phyloP scores from a whole-genome alignment of 2,888 invertebrate species.

The Ochropleura plecta region DNA sequence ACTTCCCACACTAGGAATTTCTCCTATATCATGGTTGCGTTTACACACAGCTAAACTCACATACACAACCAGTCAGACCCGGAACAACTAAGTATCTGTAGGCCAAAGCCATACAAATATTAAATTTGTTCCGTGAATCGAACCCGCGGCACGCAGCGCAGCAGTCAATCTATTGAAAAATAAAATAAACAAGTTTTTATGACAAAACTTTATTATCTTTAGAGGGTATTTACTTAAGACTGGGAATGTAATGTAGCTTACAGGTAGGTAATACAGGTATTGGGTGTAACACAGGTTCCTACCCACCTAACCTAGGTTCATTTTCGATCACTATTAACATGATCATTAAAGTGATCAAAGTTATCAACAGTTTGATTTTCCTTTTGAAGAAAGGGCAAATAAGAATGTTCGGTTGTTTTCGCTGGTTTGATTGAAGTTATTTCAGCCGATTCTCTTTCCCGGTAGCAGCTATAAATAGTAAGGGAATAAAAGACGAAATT shows the following conservation, averaged over 20 bases:
- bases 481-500: conserved; percentile 77
- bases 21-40: no score
- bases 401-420: background rate
- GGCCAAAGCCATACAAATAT: no score
- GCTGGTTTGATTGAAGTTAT: background rate
- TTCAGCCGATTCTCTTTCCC: conserved; percentile 16
- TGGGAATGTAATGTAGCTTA: background rate
- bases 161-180: background rate
- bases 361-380: background rate
- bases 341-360: background rate
- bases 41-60: no score
- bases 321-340: background rate
- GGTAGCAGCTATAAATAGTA: conserved; percentile 75
- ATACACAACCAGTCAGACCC: no score
- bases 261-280: no score
- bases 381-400: conserved; percentile 53
- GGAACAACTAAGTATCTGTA: no score
- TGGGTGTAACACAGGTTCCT: background rate
- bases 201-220: background rate
- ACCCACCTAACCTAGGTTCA: background rate
- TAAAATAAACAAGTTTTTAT: background rate
- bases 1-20: no score
- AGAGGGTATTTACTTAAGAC: background rate
- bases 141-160: no score
- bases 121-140: no score